phyloP scores from a whole-genome alignment of 2,113 vertebrate genomes.

The Gadus macrocephalus region DNA sequence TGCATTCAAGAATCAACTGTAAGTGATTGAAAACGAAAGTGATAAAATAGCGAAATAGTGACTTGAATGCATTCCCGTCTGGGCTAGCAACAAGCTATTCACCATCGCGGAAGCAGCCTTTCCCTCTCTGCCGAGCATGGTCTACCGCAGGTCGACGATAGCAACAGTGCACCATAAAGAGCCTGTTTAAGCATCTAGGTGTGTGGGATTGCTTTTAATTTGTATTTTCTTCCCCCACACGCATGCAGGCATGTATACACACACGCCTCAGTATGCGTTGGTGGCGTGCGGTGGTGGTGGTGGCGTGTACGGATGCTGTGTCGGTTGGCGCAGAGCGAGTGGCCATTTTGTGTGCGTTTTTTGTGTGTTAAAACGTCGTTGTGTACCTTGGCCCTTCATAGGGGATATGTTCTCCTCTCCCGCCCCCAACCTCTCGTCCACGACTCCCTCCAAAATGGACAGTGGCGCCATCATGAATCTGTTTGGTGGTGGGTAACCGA shows the following conservation, averaged over 20 bases:
- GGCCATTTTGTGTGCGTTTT: not conserved
- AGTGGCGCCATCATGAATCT: constrained; percentile 87
- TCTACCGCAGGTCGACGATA: constrained; percentile 19
- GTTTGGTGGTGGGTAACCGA: constrained; percentile 92
- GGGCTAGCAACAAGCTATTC: constrained; percentile 3
- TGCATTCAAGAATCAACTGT: not conserved
- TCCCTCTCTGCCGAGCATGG: constrained; percentile 21
- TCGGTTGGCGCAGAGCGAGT: too few species aligned
- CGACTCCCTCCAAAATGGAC: constrained; percentile 85
- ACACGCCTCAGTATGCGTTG: constrained; percentile 18
- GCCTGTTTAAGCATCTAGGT: not conserved
- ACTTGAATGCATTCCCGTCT: constrained; percentile 20
- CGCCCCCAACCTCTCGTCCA: constrained; percentile 77
- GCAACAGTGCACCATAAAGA: constrained; percentile 30
- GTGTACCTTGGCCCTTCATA: constrained; percentile 72
- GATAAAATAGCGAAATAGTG: constrained; percentile 18
- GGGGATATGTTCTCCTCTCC: constrained; percentile 85
- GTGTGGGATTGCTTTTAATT: not conserved
- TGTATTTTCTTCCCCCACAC: not conserved
- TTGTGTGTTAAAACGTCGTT: constrained; percentile 33
- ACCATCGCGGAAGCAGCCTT: constrained; percentile 35
- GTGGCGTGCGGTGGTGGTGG: not conserved
- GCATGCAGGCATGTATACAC: not conserved
- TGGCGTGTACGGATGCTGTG: not conserved
- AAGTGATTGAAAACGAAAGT: not conserved